Evolutionary conservation across 2,113 vertebrate species (phyloP), one percentile per base, ranked within the genome.

Genomic region (Mobula hypostoma): DNA sequence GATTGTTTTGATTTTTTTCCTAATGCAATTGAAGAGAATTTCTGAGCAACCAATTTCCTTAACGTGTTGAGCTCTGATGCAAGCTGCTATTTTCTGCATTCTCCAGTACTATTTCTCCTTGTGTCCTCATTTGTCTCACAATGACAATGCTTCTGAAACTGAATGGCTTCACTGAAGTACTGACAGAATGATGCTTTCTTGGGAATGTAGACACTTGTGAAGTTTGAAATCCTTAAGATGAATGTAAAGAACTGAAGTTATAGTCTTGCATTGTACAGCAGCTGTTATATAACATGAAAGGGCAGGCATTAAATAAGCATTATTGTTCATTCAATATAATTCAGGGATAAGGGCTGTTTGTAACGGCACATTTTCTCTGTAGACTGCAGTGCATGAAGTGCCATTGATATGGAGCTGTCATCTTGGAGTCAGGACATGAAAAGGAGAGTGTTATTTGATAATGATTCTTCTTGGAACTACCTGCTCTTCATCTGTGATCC

Each of bases 1-100:
- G 90, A 72, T 93, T 93, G 74, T 93, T 93, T 93, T 93, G 70
- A 19, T 70, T 74, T 66, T 74, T 88, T 74, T 48, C 90, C 74
- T 93, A 74, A 48, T 93, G 32, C 24, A 27, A 32, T 93, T 40
- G 32, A 40, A 74, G 72, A 48, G 19, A 93, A 74, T 93, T 93
- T 74, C 68, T 48, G 40, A 74, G 63, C n/a, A 74, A 36, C 32
- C 15, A 48, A 72, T 72, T 92, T 70, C 90, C 68, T 92, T 40
- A 72, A 72, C 40, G 36, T 32, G 40, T 68, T 9, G 32, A 92
- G 40, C 70, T 70, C 36, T 32, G 32, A 24, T 29, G 40, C 32
- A 24, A 7, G 7, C 5, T 70, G 19, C 29, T 91, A 32, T 91
- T 29, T 90, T 32, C 85, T 66, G 58, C n/a, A 27, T n/a, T 24